phyloP scores from a whole-genome alignment of 1,140 invertebrate species.

The Monomorium pharaonis region DNA sequence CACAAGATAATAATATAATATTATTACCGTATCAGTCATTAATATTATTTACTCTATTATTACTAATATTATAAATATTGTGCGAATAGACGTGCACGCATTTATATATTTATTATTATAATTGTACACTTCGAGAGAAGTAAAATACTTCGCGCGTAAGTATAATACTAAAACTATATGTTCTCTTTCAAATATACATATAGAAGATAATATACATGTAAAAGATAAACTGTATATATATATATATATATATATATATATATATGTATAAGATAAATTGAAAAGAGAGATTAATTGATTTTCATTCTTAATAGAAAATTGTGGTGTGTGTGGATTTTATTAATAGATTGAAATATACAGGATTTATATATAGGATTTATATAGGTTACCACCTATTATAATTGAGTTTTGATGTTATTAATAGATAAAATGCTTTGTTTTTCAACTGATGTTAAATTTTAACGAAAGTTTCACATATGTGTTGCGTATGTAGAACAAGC shows the following conservation, averaged over 20 bases:
- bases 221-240: too few species aligned
- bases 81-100: background rate
- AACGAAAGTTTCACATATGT: background rate
- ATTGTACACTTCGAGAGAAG: background rate
- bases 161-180: background rate
- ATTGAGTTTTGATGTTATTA: background rate
- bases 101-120: background rate
- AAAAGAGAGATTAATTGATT: slow-evolving; percentile 10
- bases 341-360: background rate
- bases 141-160: background rate
- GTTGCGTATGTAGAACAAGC: background rate
- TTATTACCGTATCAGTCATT: slow-evolving; percentile 10
- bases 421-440: background rate
- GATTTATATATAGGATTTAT: too few species aligned
- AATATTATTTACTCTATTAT: slow-evolving; percentile 5
- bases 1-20: slow-evolving; percentile 14
- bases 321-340: background rate
- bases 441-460: background rate
- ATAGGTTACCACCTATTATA: too few species aligned
- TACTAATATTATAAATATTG: slow-evolving; percentile 15
- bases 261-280: slow-evolving; percentile 23
- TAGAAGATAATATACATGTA: too few species aligned
- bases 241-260: too few species aligned
- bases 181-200: background rate
- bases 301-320: background rate